Evolutionary conservation across 2,797 vertebrate species (phyloP).

Genomic region (Xenentodon cancila): DNA sequence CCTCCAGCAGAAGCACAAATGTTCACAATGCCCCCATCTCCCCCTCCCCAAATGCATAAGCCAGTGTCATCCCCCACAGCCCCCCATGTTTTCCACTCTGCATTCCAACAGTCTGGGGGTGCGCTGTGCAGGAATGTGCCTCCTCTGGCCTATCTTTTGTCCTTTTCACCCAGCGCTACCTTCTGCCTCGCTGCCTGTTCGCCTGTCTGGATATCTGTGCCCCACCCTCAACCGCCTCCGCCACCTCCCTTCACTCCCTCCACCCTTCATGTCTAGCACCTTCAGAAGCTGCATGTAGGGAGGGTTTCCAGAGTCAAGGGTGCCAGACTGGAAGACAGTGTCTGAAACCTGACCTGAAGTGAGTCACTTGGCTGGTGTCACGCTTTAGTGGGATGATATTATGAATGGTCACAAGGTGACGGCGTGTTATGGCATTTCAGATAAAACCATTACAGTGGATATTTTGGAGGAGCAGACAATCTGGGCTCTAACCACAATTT

Average conservation of each 20-base stretch:
- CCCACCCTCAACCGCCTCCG: not conserved
- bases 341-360: conserved; percentile 25
- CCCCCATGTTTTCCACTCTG: conserved; percentile 45
- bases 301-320: not conserved
- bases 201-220: conserved; percentile 27
- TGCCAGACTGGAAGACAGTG: conserved; percentile 13
- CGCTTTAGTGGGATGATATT: not conserved
- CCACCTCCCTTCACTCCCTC: too few relatives aligned
- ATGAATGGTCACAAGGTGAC: conserved; percentile 1
- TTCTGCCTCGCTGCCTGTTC: conserved; percentile 43
- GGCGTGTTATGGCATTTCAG: conserved; percentile 9
- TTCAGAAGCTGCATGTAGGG: conserved; percentile 9
- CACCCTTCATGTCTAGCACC: too few relatives aligned
- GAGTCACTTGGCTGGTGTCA: conserved; percentile 2
- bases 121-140: conserved; percentile 52
- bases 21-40: conserved; percentile 18
- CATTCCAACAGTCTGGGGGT: conserved; percentile 54
- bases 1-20: conserved; percentile 28
- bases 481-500: conserved; percentile 15
- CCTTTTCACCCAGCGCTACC: conserved; percentile 48
- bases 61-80: conserved; percentile 23
- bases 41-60: conserved; percentile 34
- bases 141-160: conserved; percentile 56
- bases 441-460: not conserved
- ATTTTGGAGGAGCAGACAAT: conserved; percentile 4